Percentiles rank a stretch among this genome's conserved stretches.
Conservation (phyloP, 2,797 vertebrate species). For the Carapus acus region DNA sequence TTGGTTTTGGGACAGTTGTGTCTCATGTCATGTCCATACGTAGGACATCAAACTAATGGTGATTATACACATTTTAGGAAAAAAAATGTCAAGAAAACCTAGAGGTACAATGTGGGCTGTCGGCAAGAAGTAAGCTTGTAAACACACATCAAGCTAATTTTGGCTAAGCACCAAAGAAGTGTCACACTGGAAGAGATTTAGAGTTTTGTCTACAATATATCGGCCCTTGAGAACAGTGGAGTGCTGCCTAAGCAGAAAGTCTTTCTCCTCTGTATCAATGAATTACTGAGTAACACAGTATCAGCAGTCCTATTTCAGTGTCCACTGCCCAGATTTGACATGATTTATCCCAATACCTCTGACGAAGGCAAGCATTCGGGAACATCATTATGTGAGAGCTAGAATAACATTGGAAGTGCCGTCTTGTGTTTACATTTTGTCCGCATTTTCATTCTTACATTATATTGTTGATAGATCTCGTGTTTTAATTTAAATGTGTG, state of each 20-base stretch:
- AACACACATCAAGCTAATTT: background rate
- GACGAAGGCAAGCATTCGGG: slow-evolving; percentile 29
- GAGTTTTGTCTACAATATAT: slow-evolving; percentile 20
- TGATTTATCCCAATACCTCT: slow-evolving; percentile 28
- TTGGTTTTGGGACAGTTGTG: too few species aligned
- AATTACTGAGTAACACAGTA: slow-evolving; percentile 43
- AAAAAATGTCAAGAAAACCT: too few species aligned
- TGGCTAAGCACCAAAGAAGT: slow-evolving; percentile 4
- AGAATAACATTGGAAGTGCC: too few species aligned
- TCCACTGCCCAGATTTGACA: slow-evolving; percentile 45
- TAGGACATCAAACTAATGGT: too few species aligned
- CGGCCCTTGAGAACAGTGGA: slow-evolving; percentile 23
- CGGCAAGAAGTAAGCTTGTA: too few species aligned
- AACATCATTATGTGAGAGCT: slow-evolving; percentile 18
- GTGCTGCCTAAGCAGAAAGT: slow-evolving; percentile 51
- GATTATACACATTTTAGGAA: too few species aligned
- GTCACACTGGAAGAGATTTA: slow-evolving; percentile 5
- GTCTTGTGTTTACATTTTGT: too few species aligned
- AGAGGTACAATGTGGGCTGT: too few species aligned
- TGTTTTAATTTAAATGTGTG: too few species aligned
- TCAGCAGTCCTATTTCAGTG: slow-evolving; percentile 52
- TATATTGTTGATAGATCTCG: too few species aligned
- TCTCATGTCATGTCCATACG: too few species aligned
- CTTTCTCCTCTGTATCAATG: slow-evolving; percentile 38
- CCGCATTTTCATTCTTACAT: too few species aligned